Base-by-base conservation (phyloP, 2,113 vertebrate species). In the Asarcornis scutulata region DNA sequence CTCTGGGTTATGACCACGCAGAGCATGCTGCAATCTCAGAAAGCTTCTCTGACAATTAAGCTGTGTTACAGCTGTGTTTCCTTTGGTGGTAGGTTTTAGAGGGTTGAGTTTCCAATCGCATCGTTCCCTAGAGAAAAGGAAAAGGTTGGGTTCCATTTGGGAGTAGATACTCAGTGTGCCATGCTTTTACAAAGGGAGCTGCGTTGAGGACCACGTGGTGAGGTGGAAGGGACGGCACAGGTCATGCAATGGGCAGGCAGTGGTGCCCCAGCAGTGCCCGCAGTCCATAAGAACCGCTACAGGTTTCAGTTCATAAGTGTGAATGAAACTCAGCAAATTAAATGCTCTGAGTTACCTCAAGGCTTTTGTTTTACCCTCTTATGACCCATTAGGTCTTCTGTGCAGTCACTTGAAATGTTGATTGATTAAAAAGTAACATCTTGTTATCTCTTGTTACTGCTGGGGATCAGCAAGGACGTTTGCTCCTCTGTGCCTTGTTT, bases 141-240 rank as follows among this genome's bases (percentile, higher is more conserved):
- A 13, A 34, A 11, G 11, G 16, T 56, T 63, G 77, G 60, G 11
- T 26, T 73, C 40, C 42, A 38, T 27, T 62, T 36, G 60, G 52
- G 31, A 87, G 48, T 56, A 62, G 34, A 44, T 0, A 0, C 23
- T 56, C 31, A 0, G 0, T 0, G 0, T 5, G 6, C 32, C 18
- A 44, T 1, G 1, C 29, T 78, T 38, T 11, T 74, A 25, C 0
- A 2, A 18, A 75, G 20, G 25, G 63, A 50, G 77, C 5, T 44
- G 2, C 10, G 58, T n/a, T 32, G 52, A 17, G 9, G 14, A 26
- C 8, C 0, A 0, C 7, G 31, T 4, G 44, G 8, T 34, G 60
- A 3, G 29, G 12, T 40, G 59, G 34, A n/a, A n/a, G 42, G 32
- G 22, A 18, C 8, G 16, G 53, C 46, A 5, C 9, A 5, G 46